Conservation (phyloP, 1,140 invertebrate species). For the Macrostomum lignano region DNA sequence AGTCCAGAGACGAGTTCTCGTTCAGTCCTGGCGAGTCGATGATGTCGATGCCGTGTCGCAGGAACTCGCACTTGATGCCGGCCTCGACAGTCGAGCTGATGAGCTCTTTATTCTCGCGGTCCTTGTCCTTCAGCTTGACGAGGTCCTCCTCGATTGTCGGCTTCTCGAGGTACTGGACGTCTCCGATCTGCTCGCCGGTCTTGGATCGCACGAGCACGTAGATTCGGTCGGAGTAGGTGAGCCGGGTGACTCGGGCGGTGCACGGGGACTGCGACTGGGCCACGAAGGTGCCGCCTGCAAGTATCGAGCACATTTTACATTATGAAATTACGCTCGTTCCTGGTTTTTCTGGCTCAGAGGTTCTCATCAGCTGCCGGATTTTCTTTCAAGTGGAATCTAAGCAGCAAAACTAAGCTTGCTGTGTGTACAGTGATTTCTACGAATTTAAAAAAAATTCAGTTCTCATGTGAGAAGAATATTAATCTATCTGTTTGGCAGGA, state of each 20-base stretch:
- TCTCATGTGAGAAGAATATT: too few species aligned
- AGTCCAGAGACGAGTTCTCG: conserved; percentile 2
- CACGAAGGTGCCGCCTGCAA: conserved; percentile 4
- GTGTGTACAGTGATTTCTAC: too few species aligned
- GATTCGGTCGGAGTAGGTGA: background rate
- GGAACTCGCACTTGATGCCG: conserved; percentile 3
- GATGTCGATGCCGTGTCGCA: conserved; percentile 5
- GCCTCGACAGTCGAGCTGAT: conserved; percentile 1
- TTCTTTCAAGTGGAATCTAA: too few species aligned
- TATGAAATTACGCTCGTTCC: too few species aligned
- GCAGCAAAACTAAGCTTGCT: too few species aligned
- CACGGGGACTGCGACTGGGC: background rate
- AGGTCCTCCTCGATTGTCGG: background rate
- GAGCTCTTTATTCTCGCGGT: background rate
- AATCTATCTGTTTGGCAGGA: too few species aligned
- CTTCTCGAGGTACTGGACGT: background rate
- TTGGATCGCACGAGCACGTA: too few species aligned
- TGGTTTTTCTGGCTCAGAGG: too few species aligned
- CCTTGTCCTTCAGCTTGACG: background rate
- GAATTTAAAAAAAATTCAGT: too few species aligned
- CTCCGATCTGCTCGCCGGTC: background rate
- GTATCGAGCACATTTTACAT: too few species aligned
- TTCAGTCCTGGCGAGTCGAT: conserved; percentile 6
- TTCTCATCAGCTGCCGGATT: too few species aligned
- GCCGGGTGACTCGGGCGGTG: conserved; percentile 4